These are phyloP conservation scores for Eriocheir sinensis DNA, from an alignment of 1,140 invertebrate genomes.

Conservation along the genomic window DNA sequence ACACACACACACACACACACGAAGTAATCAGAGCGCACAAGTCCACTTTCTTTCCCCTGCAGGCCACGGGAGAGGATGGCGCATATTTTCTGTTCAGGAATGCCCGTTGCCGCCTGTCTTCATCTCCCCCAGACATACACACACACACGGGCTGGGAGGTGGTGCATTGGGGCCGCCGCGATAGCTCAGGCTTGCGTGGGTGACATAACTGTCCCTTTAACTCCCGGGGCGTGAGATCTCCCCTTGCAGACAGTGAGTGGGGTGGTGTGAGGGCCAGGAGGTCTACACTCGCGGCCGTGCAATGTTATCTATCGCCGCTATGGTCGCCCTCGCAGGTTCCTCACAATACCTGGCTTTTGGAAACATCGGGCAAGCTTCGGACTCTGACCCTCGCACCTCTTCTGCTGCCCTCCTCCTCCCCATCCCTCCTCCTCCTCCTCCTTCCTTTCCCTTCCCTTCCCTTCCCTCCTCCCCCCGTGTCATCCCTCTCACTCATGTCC, in stretches of 20 bases:
- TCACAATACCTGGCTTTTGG: too few relatives aligned
- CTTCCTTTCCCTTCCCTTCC: not conserved
- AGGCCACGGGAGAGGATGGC: not conserved
- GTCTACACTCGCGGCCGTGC: not conserved
- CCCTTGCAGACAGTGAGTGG: not conserved
- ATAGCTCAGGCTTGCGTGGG: not conserved
- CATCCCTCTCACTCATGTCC: not conserved
- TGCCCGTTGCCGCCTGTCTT: constrained; percentile 18
- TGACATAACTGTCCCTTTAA: constrained; percentile 25
- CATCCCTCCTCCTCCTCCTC: not conserved
- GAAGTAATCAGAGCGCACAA: constrained; percentile 48
- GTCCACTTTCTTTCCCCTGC: constrained; percentile 41
- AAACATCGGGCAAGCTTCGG: not conserved
- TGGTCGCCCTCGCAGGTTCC: not conserved
- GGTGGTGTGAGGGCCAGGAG: not conserved
- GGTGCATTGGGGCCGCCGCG: not conserved
- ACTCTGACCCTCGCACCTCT: not conserved
- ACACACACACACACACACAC: constrained; percentile 30
- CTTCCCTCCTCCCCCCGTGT: not conserved
- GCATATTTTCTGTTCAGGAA: constrained; percentile 23
- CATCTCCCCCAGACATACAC: not conserved
- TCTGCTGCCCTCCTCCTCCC: not conserved
- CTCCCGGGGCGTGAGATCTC: not conserved
- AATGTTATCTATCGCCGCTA: too few relatives aligned
- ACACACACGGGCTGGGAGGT: not conserved